Conservation (phyloP, 2,888 invertebrate species). For the Eledona agricola region DNA sequence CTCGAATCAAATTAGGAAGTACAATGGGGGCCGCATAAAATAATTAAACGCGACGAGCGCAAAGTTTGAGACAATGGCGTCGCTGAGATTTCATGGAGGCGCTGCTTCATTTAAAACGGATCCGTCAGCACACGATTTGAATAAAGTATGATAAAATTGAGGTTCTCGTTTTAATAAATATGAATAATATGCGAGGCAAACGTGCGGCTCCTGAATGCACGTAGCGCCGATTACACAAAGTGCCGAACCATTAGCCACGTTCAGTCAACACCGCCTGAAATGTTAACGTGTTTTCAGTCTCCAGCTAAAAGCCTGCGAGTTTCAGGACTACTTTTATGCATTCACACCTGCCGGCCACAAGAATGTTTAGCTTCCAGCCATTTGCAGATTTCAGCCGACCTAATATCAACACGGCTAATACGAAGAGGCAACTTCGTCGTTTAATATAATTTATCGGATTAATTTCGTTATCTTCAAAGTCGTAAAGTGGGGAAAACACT, state of each 20-base stretch:
- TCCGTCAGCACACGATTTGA: slow-evolving; percentile 28
- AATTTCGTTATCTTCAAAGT: no score
- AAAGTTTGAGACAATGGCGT: slow-evolving; percentile 15
- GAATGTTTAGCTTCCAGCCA: no score
- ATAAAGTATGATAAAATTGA: slow-evolving; percentile 31
- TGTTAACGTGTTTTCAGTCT: no score
- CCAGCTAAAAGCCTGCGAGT: no score
- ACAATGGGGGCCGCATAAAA: slow-evolving; percentile 24
- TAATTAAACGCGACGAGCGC: slow-evolving; percentile 24
- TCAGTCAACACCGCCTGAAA: slow-evolving; percentile 43
- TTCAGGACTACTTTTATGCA: no score
- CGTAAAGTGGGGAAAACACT: no score
- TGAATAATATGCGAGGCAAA: slow-evolving; percentile 33
- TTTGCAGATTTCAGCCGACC: no score
- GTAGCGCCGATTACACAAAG: slow-evolving; percentile 32
- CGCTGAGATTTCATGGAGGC: slow-evolving; percentile 10
- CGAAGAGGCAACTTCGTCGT: no score
- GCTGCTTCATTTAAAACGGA: slow-evolving; percentile 19
- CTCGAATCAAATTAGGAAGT: slow-evolving; percentile 18
- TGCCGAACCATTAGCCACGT: slow-evolving; percentile 45
- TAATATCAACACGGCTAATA: no score
- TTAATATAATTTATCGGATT: no score
- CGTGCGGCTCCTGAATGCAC: slow-evolving; percentile 30
- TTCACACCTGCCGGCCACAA: no score
- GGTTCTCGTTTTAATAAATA: slow-evolving; percentile 33